phyloP scores from a whole-genome alignment of 2,113 vertebrate genomes.

The Beaufortia kweichowensis region DNA sequence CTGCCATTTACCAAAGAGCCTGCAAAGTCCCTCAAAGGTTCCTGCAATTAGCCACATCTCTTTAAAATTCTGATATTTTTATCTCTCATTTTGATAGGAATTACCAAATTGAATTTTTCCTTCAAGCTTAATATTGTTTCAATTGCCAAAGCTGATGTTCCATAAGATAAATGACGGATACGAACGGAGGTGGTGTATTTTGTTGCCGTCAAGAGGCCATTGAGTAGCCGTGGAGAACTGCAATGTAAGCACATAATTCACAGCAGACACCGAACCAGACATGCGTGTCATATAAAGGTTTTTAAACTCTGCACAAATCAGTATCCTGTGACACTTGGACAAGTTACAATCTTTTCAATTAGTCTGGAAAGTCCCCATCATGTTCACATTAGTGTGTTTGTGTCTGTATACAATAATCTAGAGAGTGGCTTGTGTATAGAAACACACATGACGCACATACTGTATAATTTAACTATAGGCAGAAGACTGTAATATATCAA shows the following conservation, averaged over 20 bases:
- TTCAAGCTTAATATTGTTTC: constrained; percentile 47
- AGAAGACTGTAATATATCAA: background rate
- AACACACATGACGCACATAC: background rate
- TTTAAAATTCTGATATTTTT: constrained; percentile 49
- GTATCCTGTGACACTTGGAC: constrained; percentile 70
- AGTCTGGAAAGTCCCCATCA: constrained; percentile 62
- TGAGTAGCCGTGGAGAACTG: constrained; percentile 33
- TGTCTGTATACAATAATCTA: background rate
- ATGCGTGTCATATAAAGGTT: constrained; percentile 52
- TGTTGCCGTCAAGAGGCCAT: constrained; percentile 41
- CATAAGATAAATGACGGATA: constrained; percentile 26
- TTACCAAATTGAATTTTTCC: constrained; percentile 52
- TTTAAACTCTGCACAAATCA: constrained; percentile 61
- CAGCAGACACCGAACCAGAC: constrained; percentile 29
- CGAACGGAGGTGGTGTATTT: constrained; percentile 48
- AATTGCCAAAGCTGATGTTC: constrained; percentile 37
- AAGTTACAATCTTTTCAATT: constrained; percentile 34
- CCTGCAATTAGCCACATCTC: constrained; percentile 51
- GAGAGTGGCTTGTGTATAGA: background rate
- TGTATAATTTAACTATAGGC: background rate
- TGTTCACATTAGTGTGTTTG: background rate
- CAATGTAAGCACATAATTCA: constrained; percentile 22
- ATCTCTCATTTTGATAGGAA: constrained; percentile 46
- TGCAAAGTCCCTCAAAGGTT: constrained; percentile 57
- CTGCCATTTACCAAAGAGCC: constrained; percentile 57